Evolutionary conservation across 1,140 invertebrate species (phyloP).

Genomic region (Leptopilina boulardi): DNA sequence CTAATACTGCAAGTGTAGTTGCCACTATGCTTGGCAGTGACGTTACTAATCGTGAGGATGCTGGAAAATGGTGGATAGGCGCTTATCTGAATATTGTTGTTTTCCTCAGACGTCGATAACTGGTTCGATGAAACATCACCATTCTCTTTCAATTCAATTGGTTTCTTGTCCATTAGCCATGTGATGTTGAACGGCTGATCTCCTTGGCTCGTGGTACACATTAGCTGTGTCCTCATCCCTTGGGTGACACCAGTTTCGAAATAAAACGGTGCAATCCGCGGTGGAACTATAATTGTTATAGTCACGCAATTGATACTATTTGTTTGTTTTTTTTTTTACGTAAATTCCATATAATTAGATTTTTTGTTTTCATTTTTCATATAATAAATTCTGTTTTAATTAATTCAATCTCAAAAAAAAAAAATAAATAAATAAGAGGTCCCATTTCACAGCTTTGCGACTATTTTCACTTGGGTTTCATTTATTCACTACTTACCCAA

Average conservation of each 20-base stretch:
- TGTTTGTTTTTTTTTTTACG: neutral
- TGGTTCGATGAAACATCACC: conserved; percentile 55
- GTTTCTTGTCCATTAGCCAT: conserved; percentile 79
- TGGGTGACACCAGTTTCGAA: conserved; percentile 78
- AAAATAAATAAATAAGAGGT: neutral
- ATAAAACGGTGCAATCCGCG: conserved; percentile 78
- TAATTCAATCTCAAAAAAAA: too few relatives aligned
- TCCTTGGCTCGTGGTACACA: conserved; percentile 80
- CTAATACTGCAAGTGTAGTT: conserved; percentile 82
- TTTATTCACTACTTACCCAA: conserved; percentile 25
- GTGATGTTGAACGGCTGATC: conserved; percentile 78
- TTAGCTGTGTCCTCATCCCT: conserved; percentile 81
- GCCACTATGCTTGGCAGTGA: conserved; percentile 79
- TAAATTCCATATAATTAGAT: neutral
- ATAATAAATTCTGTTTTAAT: too few relatives aligned
- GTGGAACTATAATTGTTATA: conserved; percentile 78
- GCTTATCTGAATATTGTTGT: conserved; percentile 73
- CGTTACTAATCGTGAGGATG: conserved; percentile 80
- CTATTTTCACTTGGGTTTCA: conserved; percentile 16
- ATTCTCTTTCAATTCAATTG: conserved; percentile 62
- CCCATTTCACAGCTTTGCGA: conserved; percentile 12
- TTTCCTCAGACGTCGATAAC: conserved; percentile 50
- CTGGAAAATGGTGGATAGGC: conserved; percentile 76
- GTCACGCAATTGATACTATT: conserved; percentile 56
- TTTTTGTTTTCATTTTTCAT: neutral